Evolutionary conservation across 1,140 invertebrate genomes (phyloP).

Genomic region (Calycopis cecrops): DNA sequence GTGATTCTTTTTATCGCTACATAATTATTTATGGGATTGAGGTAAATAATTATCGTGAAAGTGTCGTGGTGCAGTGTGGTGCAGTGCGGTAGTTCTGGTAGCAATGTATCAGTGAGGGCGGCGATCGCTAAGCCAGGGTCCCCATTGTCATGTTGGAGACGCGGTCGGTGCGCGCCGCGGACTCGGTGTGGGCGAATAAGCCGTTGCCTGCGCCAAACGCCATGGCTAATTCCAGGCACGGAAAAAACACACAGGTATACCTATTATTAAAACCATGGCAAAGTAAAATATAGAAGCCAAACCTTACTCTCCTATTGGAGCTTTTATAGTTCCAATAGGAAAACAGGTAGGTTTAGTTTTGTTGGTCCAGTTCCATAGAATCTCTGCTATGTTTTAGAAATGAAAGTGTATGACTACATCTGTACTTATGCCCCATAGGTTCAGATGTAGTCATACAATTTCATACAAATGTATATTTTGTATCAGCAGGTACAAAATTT

Average conservation of each 20-base stretch:
- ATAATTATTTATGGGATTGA: slow-evolving; percentile 16
- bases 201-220: slow-evolving; percentile 73
- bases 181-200: slow-evolving; percentile 73
- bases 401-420: too few species aligned
- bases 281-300: too few species aligned
- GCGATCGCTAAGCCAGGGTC: slow-evolving; percentile 35
- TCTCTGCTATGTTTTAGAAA: too few species aligned
- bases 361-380: too few species aligned
- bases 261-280: not conserved
- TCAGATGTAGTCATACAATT: too few species aligned
- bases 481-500: too few species aligned
- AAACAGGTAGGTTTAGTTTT: too few species aligned
- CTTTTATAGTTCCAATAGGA: too few species aligned
- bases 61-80: slow-evolving; percentile 51
- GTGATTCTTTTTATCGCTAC: slow-evolving; percentile 36
- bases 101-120: slow-evolving; percentile 57
- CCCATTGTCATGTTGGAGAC: slow-evolving; percentile 74
- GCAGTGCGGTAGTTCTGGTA: slow-evolving; percentile 41
- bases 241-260: slow-evolving; percentile 65
- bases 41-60: slow-evolving; percentile 22
- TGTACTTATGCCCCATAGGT: too few species aligned
- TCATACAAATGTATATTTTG: too few species aligned
- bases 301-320: too few species aligned
- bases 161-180: slow-evolving; percentile 70
- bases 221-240: slow-evolving; percentile 72